A percentile compares a stretch with the other conserved stretches of the same genome.
Evolutionary conservation across 2,888 invertebrate genomes (phyloP).

Genomic region (Tachystola acroxantha): DNA sequence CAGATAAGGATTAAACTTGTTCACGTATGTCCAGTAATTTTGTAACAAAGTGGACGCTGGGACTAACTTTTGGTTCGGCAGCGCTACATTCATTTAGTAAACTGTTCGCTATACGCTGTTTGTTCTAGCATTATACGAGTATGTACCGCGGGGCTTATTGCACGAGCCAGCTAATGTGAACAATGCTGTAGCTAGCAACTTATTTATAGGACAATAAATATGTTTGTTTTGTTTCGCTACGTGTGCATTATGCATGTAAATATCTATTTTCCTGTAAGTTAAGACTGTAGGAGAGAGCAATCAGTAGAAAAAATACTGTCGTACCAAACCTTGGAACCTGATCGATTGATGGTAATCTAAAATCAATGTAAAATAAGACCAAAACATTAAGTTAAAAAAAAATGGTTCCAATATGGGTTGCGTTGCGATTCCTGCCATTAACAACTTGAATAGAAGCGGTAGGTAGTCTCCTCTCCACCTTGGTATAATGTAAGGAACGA

Average conservation of each 20-base stretch:
- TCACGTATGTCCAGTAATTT: constrained; percentile 8
- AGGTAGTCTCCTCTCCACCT: no score
- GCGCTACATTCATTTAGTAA: constrained; percentile 12
- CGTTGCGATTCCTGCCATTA: no score
- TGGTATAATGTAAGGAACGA: no score
- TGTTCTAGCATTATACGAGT: constrained; percentile 3
- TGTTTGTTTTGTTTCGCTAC: constrained; percentile 10
- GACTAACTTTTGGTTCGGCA: constrained; percentile 14
- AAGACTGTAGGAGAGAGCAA: not conserved
- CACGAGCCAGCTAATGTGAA: constrained; percentile 10
- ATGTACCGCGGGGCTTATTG: constrained; percentile 8
- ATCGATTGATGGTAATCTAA: no score
- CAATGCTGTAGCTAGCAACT: constrained; percentile 6
- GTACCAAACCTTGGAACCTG: no score
- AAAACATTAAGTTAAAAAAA: no score
- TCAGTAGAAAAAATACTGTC: no score
- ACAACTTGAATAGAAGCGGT: no score
- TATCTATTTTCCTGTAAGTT: not conserved
- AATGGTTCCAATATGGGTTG: no score
- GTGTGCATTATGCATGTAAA: constrained; percentile 8
- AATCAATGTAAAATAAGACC: no score
- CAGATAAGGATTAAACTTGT: constrained; percentile 17
- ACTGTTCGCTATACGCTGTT: constrained; percentile 10
- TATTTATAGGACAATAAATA: constrained; percentile 13
- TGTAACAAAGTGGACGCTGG: constrained; percentile 10